Evolutionary conservation across 2,797 vertebrate species (phyloP).

Genomic region (Lacerta agilis): DNA sequence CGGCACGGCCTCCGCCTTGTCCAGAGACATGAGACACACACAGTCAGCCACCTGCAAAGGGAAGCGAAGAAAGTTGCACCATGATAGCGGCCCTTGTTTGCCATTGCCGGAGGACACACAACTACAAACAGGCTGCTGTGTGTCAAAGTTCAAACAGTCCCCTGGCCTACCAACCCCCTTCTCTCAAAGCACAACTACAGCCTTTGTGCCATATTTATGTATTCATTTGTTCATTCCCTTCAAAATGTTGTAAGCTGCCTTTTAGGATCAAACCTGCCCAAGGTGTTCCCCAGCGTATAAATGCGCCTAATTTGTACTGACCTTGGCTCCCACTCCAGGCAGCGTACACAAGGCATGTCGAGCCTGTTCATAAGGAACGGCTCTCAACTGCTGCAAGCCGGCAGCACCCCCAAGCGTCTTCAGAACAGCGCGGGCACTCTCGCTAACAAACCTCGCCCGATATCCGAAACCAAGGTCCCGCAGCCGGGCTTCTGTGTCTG

Average conservation of each 20-base stretch:
- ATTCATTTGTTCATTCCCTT: too few relatives aligned
- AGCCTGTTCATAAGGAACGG: conserved; percentile 82
- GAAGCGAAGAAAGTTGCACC: not conserved
- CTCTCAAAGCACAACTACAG: not conserved
- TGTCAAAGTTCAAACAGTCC: not conserved
- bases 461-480: conserved; percentile 92
- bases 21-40: conserved; percentile 92
- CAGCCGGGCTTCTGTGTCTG: conserved; percentile 81
- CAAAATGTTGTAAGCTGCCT: too few relatives aligned
- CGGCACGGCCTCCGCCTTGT: conserved; percentile 90
- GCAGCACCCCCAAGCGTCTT: conserved; percentile 72
- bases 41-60: conserved; percentile 90
- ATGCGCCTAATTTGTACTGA: conserved; percentile 42
- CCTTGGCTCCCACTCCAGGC: conserved; percentile 93
- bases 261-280: too few relatives aligned
- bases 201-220: too few relatives aligned
- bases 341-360: conserved; percentile 84
- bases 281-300: too few relatives aligned
- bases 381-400: conserved; percentile 85
- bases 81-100: not conserved
- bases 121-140: too few relatives aligned
- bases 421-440: conserved; percentile 84
- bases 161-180: not conserved
- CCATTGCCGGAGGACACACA: not conserved
- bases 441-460: conserved; percentile 88